Conservation (phyloP, 1,140 invertebrate genomes). For the Drosophila elegans region DNA sequence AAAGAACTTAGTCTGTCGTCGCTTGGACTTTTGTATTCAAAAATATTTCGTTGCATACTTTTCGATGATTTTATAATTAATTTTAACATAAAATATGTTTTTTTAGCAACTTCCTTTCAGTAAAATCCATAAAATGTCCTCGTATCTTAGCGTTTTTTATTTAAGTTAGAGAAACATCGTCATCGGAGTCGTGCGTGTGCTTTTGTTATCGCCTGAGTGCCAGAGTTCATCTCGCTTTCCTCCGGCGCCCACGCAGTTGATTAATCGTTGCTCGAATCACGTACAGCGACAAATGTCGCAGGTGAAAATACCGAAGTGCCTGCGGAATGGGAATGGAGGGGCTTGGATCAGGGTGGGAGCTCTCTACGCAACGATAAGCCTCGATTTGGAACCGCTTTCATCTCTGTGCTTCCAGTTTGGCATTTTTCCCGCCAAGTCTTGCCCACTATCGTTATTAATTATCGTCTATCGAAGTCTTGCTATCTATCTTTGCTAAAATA, state of each 20-base stretch:
- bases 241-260: slow-evolving; percentile 61
- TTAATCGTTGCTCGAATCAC: slow-evolving; percentile 74
- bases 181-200: slow-evolving; percentile 31
- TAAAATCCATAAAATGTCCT: too few relatives aligned
- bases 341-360: neutral
- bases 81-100: too few relatives aligned
- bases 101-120: too few relatives aligned
- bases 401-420: neutral
- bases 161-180: slow-evolving; percentile 6
- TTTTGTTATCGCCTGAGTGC: slow-evolving; percentile 52
- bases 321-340: neutral
- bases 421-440: neutral
- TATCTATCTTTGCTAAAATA: too few relatives aligned
- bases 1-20: too few relatives aligned
- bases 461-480: too few relatives aligned
- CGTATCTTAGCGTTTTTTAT: too few relatives aligned
- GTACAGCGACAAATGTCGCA: slow-evolving; percentile 74
- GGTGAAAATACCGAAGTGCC: slow-evolving; percentile 51
- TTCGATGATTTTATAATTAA: too few relatives aligned
- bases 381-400: neutral
- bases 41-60: too few relatives aligned
- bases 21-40: too few relatives aligned
- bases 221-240: slow-evolving; percentile 23
- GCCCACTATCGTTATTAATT: too few relatives aligned
- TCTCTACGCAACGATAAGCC: slow-evolving; percentile 10